Evolutionary conservation across 2,888 invertebrate species (phyloP), one percentile per base, ranked within the genome.

Genomic region (Latrodectus elegans): DNA sequence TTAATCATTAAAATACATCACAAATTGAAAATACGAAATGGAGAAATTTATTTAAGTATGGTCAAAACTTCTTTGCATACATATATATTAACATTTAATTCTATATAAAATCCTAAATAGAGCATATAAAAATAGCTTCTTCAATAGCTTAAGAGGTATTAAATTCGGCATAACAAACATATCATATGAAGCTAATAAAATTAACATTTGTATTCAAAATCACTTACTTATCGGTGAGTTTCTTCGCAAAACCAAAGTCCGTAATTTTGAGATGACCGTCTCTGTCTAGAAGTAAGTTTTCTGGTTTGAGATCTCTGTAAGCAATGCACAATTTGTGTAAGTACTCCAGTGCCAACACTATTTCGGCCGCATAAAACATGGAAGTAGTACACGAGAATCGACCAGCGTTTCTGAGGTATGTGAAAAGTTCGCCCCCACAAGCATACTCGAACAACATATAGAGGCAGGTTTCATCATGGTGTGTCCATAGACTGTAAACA

Each of bases 401-500:
- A 89, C 98, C 97, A 60, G 97, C 96, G 92, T 97, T 97, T 90
- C 99, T 94, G 90, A 99, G 93, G 92, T 99, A 99, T 11, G 98
- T 97, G 93, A 99, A 99, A 51, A 99, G 94, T 93, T 99, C 99
- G 12, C 99, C 99, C 14, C 99, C 98, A 90, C 97, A 97, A 3
- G 98, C 96, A 93, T 97, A 99, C 92, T 99, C 99, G 92, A 99
- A 96, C 88, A 99, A 94, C 98, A 99, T 98, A 93, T 98, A 99
- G 89, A 99, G 95, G 92, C 96, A 96, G 81, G 95, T 95, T 91
- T 96, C 95, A 92, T 98, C 98, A 92, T 96, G 96, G 91, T 96
- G 95, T 92, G 96, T 96, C 96, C 97, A 98, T 91, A 96, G 94
- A 93, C 98, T 98, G 94, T 22, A 80, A 90, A 90, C 89, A 90